phyloP scores from a whole-genome alignment of 2,113 vertebrate genomes.

The Pterocles burchelli region DNA sequence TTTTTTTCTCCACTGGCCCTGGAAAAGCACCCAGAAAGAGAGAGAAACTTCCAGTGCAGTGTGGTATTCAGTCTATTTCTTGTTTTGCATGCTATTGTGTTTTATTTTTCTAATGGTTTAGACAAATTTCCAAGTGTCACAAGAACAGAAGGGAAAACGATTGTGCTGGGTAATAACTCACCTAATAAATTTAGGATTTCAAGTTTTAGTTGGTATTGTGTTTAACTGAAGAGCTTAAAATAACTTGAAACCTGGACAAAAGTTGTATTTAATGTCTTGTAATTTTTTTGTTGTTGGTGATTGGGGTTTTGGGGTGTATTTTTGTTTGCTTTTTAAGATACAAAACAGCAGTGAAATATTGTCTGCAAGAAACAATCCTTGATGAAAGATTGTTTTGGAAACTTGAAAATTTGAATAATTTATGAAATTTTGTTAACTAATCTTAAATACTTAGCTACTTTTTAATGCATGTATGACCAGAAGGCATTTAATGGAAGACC shows the following conservation, averaged over 20 bases:
- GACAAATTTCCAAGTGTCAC: neutral
- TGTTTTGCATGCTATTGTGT: neutral
- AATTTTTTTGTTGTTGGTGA: neutral
- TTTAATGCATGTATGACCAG: neutral
- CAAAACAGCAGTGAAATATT: neutral
- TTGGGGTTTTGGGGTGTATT: neutral
- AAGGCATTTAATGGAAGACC: neutral
- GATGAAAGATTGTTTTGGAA: neutral
- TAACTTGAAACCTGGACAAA: neutral
- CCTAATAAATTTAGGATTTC: neutral
- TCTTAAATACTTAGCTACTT: neutral
- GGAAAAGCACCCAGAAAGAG: neutral
- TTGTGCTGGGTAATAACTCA: neutral
- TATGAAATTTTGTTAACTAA: neutral
- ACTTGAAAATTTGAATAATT: neutral
- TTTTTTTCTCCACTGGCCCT: neutral
- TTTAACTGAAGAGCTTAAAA: neutral
- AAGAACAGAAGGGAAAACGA: neutral
- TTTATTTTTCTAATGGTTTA: neutral
- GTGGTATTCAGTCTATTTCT: neutral
- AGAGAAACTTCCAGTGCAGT: neutral
- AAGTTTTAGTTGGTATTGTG: neutral
- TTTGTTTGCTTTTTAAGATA: neutral
- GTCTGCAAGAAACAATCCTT: neutral
- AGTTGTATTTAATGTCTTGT: neutral